A percentile compares a stretch with the other conserved stretches of the same genome.
These are phyloP conservation scores for Lepetodrilus schrolli DNA, from an alignment of 2,888 invertebrate species.

Conservation along the genomic window DNA sequence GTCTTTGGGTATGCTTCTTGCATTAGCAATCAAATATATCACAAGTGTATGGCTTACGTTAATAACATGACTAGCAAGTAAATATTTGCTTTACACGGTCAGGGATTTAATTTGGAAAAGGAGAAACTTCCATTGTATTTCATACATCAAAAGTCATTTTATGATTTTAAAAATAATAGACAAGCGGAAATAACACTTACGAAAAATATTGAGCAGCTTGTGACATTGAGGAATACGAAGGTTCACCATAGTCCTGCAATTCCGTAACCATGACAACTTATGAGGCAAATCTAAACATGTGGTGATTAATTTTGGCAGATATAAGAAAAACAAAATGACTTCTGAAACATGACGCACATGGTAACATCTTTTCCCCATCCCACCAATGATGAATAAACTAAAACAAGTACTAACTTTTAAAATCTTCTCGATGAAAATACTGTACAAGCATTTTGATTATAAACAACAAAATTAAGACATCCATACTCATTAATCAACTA, in stretches of 20 bases:
- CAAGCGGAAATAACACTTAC: no score
- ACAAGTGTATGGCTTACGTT: neutral
- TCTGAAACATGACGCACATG: neutral
- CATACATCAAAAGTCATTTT: no score
- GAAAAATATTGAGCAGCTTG: no score
- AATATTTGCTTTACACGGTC: neutral
- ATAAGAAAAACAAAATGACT: no score
- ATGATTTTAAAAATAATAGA: no score
- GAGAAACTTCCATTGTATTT: no score
- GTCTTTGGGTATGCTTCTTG: slow-evolving; percentile 14
- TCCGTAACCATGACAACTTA: no score
- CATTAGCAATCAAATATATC: slow-evolving; percentile 21
- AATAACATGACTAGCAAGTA: neutral
- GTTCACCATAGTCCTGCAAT: no score
- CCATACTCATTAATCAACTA: slow-evolving; percentile 8
- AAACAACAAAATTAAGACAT: slow-evolving; percentile 21
- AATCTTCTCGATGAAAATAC: slow-evolving; percentile 20
- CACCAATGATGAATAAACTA: neutral
- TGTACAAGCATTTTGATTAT: slow-evolving; percentile 25
- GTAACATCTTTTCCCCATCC: neutral
- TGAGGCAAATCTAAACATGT: no score
- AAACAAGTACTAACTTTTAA: slow-evolving; percentile 7
- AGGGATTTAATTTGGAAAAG: neutral
- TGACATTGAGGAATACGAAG: no score
- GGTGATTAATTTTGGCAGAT: no score